Base-by-base conservation (phyloP, 53 echinoderm and acorn worm genomes). In the Holothuria scabra region DNA sequence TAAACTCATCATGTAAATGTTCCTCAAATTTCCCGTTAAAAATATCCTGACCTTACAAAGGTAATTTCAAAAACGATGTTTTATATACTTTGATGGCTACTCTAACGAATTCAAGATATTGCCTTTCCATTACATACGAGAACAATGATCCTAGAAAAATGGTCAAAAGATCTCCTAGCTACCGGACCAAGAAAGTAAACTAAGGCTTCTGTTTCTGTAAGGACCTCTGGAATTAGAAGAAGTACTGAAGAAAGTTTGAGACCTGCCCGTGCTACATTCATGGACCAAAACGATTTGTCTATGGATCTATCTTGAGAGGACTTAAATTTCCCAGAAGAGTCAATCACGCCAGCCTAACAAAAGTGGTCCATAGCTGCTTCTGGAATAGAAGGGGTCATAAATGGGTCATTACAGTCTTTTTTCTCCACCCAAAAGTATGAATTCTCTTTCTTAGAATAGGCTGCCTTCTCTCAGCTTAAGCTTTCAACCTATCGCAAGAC, bases 221-320 rank as follows among this genome's bases (percentile, higher is more conserved):
- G 67, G 28, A 31, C 34, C 18, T 31, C 33, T 7, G 67, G 0
- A 16, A 67, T 32, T 7, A 67, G 33, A 33, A 67, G 67, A 26
- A 67, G 67, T 5, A 35, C 67, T 28, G 67, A 67, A 32, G 67
- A 67, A 21, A 67, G 35, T 31, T 67, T 67, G 32, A 67, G 31
- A 21, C 33, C 67, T 8, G 33, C 67, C 67, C 33, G 33, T 32
- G 33, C 67, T 29, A 7, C 35, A 32, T 67, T 35, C 33, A 31
- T 28, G 12, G 32, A 32, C 21, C 32, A 28, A 32, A 67, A 31
- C 3, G 67, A 34, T 31, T 30, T 28, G 5, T 67, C 33, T 35
- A 35, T 33, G 13, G 31, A 13, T 35, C 67, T 67, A 12, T 34
- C 1, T 32, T 32, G 8, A 5, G 4, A 1, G 20, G 67, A 31